Percentiles rank a stretch among this genome's conserved stretches.
Conservation (phyloP, 2,888 invertebrate species). For the Megalurothrips usitatus region DNA sequence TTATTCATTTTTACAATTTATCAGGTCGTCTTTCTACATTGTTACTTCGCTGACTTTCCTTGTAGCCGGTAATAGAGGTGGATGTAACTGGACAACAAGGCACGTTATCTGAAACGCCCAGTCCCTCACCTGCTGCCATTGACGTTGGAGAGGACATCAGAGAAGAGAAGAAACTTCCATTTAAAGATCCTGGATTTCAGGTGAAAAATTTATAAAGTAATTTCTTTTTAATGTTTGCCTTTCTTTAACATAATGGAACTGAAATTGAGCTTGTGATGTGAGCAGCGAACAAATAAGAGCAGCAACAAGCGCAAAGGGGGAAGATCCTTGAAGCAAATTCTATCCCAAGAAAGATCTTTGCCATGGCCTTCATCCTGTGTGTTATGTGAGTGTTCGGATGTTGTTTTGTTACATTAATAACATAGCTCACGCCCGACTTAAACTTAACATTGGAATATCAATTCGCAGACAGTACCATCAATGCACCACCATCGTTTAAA, state of each 20-base stretch:
- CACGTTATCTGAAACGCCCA: neutral
- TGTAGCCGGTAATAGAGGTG: neutral
- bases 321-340: constrained; percentile 85
- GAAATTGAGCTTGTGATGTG: neutral
- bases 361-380: constrained; percentile 74
- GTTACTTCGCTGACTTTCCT: neutral
- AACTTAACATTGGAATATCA: constrained; percentile 40
- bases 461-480: constrained; percentile 73
- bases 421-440: neutral
- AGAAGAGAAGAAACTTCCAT: constrained; percentile 43
- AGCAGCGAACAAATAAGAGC: constrained; percentile 48
- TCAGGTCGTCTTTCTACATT: neutral
- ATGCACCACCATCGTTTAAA: constrained; percentile 85
- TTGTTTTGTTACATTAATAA: neutral
- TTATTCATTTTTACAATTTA: neutral
- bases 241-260: neutral
- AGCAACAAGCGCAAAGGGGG: constrained; percentile 73
- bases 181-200: constrained; percentile 48
- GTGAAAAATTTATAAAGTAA: constrained; percentile 40
- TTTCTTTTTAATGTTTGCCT: neutral
- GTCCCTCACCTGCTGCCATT: neutral
- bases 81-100: neutral
- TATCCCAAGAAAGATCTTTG: constrained; percentile 70
- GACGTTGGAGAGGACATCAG: constrained; percentile 35
- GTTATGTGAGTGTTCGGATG: constrained; percentile 65